phyloP scores from a whole-genome alignment of 1,140 invertebrate species.

The Trichogramma pretiosum region DNA sequence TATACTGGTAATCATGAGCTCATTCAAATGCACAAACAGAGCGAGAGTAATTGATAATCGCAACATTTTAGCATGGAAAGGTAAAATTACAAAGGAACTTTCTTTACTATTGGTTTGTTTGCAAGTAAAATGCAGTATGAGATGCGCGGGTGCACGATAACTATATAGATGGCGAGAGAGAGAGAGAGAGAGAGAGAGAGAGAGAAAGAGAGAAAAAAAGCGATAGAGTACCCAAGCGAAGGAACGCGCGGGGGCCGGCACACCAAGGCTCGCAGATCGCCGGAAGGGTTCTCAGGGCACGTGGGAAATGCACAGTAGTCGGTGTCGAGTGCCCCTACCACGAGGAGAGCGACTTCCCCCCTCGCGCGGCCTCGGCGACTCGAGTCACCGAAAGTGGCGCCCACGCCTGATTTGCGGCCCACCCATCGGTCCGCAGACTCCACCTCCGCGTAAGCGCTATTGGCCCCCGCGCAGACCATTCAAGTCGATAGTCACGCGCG shows the following conservation, averaged over 20 bases:
- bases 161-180: slow-evolving; percentile 24
- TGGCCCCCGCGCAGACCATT: slow-evolving; percentile 18
- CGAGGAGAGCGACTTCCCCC: slow-evolving; percentile 17
- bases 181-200: slow-evolving; percentile 27
- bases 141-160: slow-evolving; percentile 23
- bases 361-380: slow-evolving; percentile 25
- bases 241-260: slow-evolving; percentile 10
- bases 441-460: slow-evolving; percentile 23
- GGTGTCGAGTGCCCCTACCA: slow-evolving; percentile 32
- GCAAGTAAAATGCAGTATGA: too few relatives aligned
- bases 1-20: too few relatives aligned
- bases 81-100: slow-evolving; percentile 15
- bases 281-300: slow-evolving; percentile 48
- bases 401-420: slow-evolving; percentile 32
- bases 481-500: too few relatives aligned
- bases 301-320: slow-evolving; percentile 49
- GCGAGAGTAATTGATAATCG: background rate
- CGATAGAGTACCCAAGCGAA: slow-evolving; percentile 18
- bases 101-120: too few relatives aligned
- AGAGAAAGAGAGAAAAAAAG: slow-evolving; percentile 20
- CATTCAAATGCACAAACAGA: too few relatives aligned
- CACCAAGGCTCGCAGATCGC: slow-evolving; percentile 26
- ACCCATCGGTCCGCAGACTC: slow-evolving; percentile 26
- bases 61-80: slow-evolving; percentile 13
- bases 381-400: slow-evolving; percentile 31